A percentile compares a stretch with the other conserved stretches of the same genome.
Conservation (phyloP, 2,797 vertebrate genomes). For the Clamator glandarius region DNA sequence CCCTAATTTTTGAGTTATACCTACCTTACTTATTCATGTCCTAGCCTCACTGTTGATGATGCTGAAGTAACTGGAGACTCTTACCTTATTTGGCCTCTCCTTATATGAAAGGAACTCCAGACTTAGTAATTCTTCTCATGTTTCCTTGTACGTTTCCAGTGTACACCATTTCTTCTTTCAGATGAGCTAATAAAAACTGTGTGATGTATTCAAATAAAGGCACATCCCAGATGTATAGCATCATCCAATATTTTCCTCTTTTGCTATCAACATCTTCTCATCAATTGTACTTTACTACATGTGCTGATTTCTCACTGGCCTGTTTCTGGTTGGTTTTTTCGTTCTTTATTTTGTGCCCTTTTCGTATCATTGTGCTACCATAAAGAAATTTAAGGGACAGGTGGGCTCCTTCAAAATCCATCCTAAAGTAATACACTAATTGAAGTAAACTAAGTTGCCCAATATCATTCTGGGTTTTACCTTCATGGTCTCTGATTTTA, state of each 20-base stretch:
- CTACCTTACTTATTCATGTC: neutral
- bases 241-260: neutral
- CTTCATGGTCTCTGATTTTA: neutral
- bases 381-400: neutral
- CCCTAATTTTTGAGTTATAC: neutral
- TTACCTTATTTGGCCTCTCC: neutral
- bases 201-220: neutral
- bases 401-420: neutral
- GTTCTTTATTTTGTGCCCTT: neutral
- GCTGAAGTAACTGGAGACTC: neutral
- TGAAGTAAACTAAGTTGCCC: neutral
- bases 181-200: neutral
- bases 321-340: neutral
- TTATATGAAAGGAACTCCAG: neutral
- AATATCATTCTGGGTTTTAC: neutral
- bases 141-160: neutral
- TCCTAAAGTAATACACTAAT: neutral
- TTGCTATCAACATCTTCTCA: neutral
- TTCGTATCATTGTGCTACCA: neutral
- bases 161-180: neutral
- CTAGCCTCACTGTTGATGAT: neutral
- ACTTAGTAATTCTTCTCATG: neutral
- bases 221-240: neutral
- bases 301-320: neutral
- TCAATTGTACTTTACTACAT: neutral